A percentile compares a stretch with the other conserved stretches of the same genome.
phyloP scores from a whole-genome alignment of 2,888 invertebrate genomes.

The Elysia crispata region DNA sequence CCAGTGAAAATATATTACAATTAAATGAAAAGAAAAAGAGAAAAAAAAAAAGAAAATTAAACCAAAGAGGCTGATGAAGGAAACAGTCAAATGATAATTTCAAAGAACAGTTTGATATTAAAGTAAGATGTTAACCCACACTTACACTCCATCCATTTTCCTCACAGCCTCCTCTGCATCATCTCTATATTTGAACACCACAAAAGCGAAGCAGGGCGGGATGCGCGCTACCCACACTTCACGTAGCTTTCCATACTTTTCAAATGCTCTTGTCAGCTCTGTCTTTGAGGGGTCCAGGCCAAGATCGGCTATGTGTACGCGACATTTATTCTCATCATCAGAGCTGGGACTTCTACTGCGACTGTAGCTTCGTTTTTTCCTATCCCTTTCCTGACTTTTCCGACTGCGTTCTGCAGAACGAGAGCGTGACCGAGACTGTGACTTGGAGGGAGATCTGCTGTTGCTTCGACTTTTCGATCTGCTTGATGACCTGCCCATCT shows the following conservation, averaged over 20 bases:
- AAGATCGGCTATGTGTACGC: conserved; percentile 81
- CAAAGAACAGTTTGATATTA: background rate
- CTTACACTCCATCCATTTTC: conserved; percentile 87
- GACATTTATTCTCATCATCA: conserved; percentile 49
- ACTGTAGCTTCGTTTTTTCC: conserved; percentile 51
- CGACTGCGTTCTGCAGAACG: conserved; percentile 29
- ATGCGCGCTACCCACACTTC: conserved; percentile 82
- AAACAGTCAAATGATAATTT: too few relatives aligned
- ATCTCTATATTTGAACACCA: conserved; percentile 80
- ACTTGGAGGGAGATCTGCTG: conserved; percentile 51
- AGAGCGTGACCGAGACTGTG: conserved; percentile 51
- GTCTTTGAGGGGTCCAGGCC: conserved; percentile 80
- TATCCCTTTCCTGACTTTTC: background rate
- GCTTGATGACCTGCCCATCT: conserved; percentile 47
- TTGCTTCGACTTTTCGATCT: conserved; percentile 48
- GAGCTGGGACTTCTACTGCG: conserved; percentile 57
- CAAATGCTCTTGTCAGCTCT: conserved; percentile 80
- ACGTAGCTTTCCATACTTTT: conserved; percentile 80
- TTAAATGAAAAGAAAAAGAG: too few relatives aligned
- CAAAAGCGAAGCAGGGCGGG: conserved; percentile 82
- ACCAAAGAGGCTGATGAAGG: too few relatives aligned
- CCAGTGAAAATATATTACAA: too few relatives aligned
- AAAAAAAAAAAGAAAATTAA: too few relatives aligned
- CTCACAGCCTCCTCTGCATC: conserved; percentile 87
- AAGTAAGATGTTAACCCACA: background rate